These are phyloP conservation scores for Macaca mulatta DNA, from an alignment of 2,113 vertebrate species.

Conservation along the genomic window DNA sequence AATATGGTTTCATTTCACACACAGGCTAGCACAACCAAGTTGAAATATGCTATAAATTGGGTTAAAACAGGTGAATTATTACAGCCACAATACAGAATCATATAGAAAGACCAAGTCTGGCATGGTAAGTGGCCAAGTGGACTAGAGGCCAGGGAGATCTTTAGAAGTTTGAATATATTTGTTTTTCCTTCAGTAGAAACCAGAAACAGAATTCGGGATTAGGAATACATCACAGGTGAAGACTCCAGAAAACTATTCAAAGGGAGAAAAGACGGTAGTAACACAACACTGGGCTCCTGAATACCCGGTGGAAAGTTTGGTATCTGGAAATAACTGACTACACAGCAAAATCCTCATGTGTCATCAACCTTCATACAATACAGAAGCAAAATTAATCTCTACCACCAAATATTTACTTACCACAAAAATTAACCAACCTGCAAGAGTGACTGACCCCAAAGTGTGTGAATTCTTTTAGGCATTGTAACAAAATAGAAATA, in stretches of 20 bases:
- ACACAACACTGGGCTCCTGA: neutral
- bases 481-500: neutral
- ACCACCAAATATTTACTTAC: neutral
- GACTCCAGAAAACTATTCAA: neutral
- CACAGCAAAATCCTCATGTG: neutral
- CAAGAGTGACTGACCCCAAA: neutral
- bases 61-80: neutral
- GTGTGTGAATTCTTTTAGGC: neutral
- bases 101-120: neutral
- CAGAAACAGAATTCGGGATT: neutral
- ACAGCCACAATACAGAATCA: neutral
- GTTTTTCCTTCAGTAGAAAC: neutral
- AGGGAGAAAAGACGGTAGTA: neutral
- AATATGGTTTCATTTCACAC: neutral
- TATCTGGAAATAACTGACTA: neutral
- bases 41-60: neutral
- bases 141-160: neutral
- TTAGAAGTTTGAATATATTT: neutral
- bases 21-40: neutral
- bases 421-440: neutral
- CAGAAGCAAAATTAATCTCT: neutral
- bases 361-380: neutral
- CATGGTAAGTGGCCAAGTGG: neutral
- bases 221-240: neutral
- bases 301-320: neutral